Conservation (phyloP, 2,797 vertebrate species). For the Paedocypris micromegethes region DNA sequence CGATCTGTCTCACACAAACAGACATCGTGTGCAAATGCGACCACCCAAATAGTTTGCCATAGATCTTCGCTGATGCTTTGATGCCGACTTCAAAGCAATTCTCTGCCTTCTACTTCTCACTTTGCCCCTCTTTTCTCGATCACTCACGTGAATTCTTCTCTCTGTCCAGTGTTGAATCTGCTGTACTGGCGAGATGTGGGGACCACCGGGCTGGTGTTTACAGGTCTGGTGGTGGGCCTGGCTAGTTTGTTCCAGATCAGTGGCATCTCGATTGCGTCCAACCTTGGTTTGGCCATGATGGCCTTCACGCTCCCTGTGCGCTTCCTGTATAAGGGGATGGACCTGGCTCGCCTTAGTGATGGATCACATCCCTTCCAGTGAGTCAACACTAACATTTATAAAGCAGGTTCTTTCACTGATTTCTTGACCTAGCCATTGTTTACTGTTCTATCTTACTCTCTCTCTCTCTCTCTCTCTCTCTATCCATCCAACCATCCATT, state of each 20-base stretch:
- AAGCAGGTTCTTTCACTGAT: too few species aligned
- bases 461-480: too few species aligned
- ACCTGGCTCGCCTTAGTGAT: conserved; percentile 69
- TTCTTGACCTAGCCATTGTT: too few species aligned
- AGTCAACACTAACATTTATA: conserved; percentile 52
- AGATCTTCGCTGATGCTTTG: conserved; percentile 1
- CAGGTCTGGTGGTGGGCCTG: conserved; percentile 75
- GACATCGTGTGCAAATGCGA: conserved; percentile 3
- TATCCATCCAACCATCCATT: too few species aligned
- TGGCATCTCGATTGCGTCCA: conserved; percentile 74
- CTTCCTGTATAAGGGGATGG: conserved; percentile 75
- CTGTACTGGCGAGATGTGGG: conserved; percentile 78
- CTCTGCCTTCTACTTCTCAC: conserved; percentile 4
- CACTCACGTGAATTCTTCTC: conserved; percentile 3
- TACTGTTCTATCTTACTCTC: too few species aligned
- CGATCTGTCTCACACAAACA: conserved; percentile 1
- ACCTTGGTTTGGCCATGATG: conserved; percentile 73
- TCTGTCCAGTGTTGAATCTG: conserved; percentile 72
- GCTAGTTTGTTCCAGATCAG: conserved; percentile 85
- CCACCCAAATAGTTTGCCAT: conserved; percentile 3
- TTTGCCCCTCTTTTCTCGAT: neutral
- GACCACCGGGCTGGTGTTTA: conserved; percentile 75
- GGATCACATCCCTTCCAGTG: conserved; percentile 79
- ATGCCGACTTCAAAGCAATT: conserved; percentile 5
- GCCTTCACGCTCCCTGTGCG: conserved; percentile 75